phyloP scores from a whole-genome alignment of 2,797 vertebrate genomes.

The Oreochromis grahami region DNA sequence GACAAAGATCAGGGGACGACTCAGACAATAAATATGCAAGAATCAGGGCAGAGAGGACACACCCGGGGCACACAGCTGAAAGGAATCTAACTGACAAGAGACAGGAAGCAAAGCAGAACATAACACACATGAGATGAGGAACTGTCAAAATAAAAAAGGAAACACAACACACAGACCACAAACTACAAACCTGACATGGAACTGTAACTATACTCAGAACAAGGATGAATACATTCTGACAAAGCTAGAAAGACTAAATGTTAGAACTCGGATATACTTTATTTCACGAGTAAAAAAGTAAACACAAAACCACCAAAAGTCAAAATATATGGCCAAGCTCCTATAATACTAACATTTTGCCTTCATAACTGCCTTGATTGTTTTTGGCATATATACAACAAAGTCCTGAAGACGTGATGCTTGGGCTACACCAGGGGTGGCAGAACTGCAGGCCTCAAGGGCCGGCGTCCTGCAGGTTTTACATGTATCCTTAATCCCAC shows the following conservation, averaged over 20 bases:
- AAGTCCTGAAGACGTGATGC: background rate
- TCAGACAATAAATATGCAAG: background rate
- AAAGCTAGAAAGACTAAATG: background rate
- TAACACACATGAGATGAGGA: background rate
- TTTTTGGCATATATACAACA: background rate
- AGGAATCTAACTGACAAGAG: background rate
- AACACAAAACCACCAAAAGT: background rate
- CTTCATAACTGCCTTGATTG: background rate
- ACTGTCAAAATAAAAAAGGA: background rate
- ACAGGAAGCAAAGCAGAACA: background rate
- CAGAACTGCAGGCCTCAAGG: background rate
- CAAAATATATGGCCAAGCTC: background rate
- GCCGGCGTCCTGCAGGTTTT: background rate
- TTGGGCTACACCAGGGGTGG: background rate
- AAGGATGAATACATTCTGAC: background rate
- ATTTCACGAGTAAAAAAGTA: background rate
- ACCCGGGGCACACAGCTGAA: background rate
- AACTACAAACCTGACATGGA: background rate
- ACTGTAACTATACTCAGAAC: background rate
- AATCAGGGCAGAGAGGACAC: background rate
- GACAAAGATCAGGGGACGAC: background rate
- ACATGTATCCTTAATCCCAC: background rate
- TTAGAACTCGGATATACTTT: background rate
- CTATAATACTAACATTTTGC: background rate
- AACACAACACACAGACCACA: background rate